A percentile compares a stretch with the other conserved stretches of the same genome.
Evolutionary conservation across 2,888 invertebrate species (phyloP).

Genomic region (Pandemis corylana): DNA sequence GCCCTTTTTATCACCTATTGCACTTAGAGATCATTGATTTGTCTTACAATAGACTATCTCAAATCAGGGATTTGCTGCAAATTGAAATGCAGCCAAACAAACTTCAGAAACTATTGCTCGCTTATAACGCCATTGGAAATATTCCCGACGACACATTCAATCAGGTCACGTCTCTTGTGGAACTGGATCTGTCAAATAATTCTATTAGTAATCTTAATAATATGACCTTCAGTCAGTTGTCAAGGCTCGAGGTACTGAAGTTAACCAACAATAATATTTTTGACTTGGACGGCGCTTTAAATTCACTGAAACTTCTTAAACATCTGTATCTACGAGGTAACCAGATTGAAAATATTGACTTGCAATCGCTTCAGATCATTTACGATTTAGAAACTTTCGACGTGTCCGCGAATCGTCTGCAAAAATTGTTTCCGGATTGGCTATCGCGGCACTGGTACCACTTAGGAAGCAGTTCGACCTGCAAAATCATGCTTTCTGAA

Average conservation of each 20-base stretch:
- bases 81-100: conserved; percentile 64
- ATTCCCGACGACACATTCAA: conserved; percentile 61
- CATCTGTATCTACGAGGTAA: conserved; percentile 70
- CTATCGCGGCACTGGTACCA: conserved; percentile 74
- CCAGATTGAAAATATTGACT: conserved; percentile 65
- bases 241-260: conserved; percentile 60
- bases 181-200: conserved; percentile 72
- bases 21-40: conserved; percentile 64
- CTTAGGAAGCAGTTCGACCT: conserved; percentile 60
- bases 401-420: conserved; percentile 67
- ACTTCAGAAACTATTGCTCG: conserved; percentile 59
- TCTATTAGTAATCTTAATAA: conserved; percentile 62
- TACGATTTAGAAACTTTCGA: conserved; percentile 75
- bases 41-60: conserved; percentile 61
- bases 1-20: conserved; percentile 62
- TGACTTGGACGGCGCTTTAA: conserved; percentile 73
- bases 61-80: conserved; percentile 62
- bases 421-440: conserved; percentile 61
- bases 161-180: conserved; percentile 61
- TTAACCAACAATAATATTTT: conserved; percentile 70
- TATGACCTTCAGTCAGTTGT: conserved; percentile 69
- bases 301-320: conserved; percentile 64
- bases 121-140: conserved; percentile 61
- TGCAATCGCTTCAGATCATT: conserved; percentile 66
- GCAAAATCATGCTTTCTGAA: conserved; percentile 69